A percentile compares a stretch with the other conserved stretches of the same genome.
These are phyloP conservation scores for Drosophila robusta DNA, from an alignment of 2,888 invertebrate genomes.

Conservation along the genomic window DNA sequence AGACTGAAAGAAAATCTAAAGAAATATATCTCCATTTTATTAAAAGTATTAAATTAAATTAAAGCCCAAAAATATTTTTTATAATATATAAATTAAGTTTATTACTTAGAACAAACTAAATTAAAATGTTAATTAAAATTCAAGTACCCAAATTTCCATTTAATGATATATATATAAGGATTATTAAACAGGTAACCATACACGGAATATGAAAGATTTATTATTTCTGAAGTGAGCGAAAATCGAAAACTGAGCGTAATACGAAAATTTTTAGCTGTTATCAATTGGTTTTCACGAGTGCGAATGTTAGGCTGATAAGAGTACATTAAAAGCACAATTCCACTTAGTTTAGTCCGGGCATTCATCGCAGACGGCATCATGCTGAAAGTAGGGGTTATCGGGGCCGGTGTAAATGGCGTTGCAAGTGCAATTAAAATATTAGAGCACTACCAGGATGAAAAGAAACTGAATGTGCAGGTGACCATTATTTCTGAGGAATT, in stretches of 20 bases:
- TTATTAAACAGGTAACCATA: no score
- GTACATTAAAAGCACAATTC: not conserved
- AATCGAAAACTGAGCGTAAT: not conserved
- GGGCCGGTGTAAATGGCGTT: conserved; percentile 91
- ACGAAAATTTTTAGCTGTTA: not conserved
- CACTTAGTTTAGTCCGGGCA: conserved; percentile 22
- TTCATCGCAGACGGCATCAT: conserved; percentile 43
- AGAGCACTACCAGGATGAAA: conserved; percentile 85
- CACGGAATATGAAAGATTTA: not conserved
- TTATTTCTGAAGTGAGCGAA: not conserved
- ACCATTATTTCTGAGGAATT: conserved; percentile 89
- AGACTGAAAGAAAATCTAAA: not conserved
- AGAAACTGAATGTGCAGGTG: conserved; percentile 84
- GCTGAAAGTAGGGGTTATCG: conserved; percentile 86
- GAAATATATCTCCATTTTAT: not conserved
- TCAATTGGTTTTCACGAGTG: not conserved
- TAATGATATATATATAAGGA: not conserved
- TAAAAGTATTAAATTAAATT: not conserved
- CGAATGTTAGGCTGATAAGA: conserved; percentile 31
- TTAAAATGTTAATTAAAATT: no score
- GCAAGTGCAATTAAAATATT: conserved; percentile 89
- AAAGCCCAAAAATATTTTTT: not conserved
- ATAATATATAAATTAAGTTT: no score
- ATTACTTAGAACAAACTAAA: not conserved
- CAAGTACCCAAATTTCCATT: no score